Percentiles rank a stretch among this genome's conserved stretches.
Evolutionary conservation across 2,113 vertebrate genomes (phyloP).

Genomic region (Cyanoramphus novaezelandiae): DNA sequence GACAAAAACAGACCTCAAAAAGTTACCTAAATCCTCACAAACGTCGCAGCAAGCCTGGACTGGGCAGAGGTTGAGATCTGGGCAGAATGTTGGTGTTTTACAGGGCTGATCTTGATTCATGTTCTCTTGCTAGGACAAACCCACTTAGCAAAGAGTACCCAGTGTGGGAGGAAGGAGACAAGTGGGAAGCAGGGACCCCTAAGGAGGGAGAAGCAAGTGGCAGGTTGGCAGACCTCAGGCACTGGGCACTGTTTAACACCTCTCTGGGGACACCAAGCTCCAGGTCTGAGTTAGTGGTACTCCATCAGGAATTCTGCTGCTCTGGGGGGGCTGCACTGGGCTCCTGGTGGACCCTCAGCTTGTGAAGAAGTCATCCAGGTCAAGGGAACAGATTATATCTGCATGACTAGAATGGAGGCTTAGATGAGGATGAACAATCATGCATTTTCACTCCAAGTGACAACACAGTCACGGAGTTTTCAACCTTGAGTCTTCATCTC

Average conservation of each 20-base stretch:
- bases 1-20: neutral
- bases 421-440: neutral
- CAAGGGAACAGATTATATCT: accelerated
- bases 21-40: neutral
- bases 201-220: neutral
- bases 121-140: neutral
- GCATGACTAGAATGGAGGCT: neutral
- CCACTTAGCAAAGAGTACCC: accelerated
- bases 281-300: accelerated
- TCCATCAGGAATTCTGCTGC: neutral
- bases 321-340: neutral
- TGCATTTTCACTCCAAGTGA: accelerated
- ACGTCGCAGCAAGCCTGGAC: neutral
- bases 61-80: neutral
- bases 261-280: neutral
- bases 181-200: neutral
- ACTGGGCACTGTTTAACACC: neutral
- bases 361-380: neutral
- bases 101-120: neutral
- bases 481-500: neutral
- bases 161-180: neutral
- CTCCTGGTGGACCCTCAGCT: neutral
- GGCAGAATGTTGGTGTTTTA: neutral
- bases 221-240: neutral
- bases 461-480: accelerated